Evolutionary conservation across 1,140 invertebrate genomes (phyloP).

Genomic region (Heterodera schachtii): DNA sequence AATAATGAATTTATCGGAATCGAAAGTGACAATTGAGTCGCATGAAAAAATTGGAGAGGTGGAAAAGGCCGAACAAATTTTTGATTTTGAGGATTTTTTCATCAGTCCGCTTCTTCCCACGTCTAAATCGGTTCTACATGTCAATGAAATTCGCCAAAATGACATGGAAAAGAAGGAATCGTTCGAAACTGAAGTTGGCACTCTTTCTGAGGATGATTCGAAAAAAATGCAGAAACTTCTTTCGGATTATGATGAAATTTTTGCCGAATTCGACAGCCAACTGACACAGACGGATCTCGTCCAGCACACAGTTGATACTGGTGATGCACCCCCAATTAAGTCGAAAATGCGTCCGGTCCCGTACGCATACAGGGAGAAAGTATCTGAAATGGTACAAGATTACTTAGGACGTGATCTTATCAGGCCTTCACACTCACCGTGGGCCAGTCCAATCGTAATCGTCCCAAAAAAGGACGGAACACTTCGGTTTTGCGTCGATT

Average conservation of each 20-base stretch:
- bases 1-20: background rate
- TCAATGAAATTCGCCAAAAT: background rate
- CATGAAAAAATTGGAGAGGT: background rate
- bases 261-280: background rate
- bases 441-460: slow-evolving; percentile 66
- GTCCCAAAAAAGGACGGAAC: slow-evolving; percentile 69
- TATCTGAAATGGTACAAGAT: slow-evolving; percentile 22
- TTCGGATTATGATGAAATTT: background rate
- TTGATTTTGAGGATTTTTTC: background rate
- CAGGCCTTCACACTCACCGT: too few relatives aligned
- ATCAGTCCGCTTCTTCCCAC: background rate
- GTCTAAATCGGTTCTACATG: background rate
- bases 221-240: background rate
- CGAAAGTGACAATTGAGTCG: background rate
- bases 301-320: background rate
- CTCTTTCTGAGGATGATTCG: background rate
- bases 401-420: slow-evolving; percentile 8
- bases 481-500: slow-evolving; percentile 68
- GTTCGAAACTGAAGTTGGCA: too few relatives aligned
- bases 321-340: background rate
- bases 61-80: background rate
- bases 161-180: background rate
- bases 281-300: slow-evolving; percentile 1
- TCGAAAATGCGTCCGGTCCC: slow-evolving; percentile 11
- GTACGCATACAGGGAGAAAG: slow-evolving; percentile 29